phyloP scores from a whole-genome alignment of 2,888 invertebrate genomes.

The Caenorhabditis angaria region DNA sequence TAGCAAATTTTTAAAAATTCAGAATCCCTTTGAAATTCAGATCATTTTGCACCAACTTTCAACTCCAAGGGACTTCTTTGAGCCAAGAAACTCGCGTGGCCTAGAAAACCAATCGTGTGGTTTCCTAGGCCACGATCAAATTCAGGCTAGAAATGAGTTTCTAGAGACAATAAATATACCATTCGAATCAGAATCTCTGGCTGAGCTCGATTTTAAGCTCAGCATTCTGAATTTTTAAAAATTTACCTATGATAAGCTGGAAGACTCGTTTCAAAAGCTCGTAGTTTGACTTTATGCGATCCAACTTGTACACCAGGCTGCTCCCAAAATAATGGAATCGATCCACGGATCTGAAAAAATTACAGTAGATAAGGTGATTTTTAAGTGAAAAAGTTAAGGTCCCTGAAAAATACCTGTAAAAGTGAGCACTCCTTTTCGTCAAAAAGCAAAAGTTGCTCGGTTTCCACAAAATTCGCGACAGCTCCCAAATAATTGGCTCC shows the following conservation, averaged over 20 bases:
- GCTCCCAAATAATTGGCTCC: constrained; percentile 99
- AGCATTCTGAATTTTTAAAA: background rate
- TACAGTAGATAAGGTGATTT: constrained; percentile 85
- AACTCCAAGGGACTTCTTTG: too few relatives aligned
- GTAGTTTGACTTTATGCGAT: constrained; percentile 94
- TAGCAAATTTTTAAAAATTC: background rate
- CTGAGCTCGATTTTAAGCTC: too few relatives aligned
- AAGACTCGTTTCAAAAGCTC: constrained; percentile 91
- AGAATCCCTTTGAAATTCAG: too few relatives aligned
- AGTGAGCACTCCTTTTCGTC: constrained; percentile 90
- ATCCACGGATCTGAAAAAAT: constrained; percentile 82
- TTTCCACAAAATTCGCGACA: constrained; percentile 99
- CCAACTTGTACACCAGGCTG: constrained; percentile 94
- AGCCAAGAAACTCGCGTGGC: too few relatives aligned
- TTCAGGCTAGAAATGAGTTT: too few relatives aligned
- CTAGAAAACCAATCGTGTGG: too few relatives aligned
- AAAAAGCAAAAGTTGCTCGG: constrained; percentile 81
- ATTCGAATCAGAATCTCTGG: too few relatives aligned
- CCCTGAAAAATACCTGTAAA: constrained; percentile 75
- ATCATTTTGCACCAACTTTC: too few relatives aligned
- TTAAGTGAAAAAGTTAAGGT: constrained; percentile 77
- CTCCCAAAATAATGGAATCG: constrained; percentile 98
- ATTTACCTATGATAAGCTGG: constrained; percentile 84
- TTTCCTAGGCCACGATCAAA: background rate
- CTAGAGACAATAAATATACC: too few relatives aligned